Evolutionary conservation across 35 echinoderm and acorn worm genomes (phyloP), one percentile per base, ranked within the genome.

Genomic region (Apostichopus japonicus): DNA sequence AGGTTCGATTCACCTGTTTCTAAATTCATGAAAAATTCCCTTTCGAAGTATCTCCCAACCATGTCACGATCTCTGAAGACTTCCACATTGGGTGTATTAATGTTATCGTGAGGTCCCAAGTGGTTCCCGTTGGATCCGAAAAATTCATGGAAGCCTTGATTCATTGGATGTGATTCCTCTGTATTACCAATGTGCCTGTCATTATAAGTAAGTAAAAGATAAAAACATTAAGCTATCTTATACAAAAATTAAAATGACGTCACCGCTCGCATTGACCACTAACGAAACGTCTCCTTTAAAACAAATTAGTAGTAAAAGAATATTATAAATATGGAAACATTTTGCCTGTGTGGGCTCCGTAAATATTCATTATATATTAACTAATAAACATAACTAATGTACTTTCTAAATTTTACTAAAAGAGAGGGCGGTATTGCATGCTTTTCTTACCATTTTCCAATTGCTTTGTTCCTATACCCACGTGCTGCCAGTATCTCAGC

Each of bases 391-490:
- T 21, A 72, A 72, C 13, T 21, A 72, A 72, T 13, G 14, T 81
- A 24, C 79, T 52, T 24, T 80, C 13, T 15, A 81, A 23, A 19
- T 17, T 23, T 72, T 2, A 72, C 67, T 21, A 44, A 44, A 44
- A 3, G 2, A 44, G 33, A 44, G 33, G 33, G 33, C 33, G 33
- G 33, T 44, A 44, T 44, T 44, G 33, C 33, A 4, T 44, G 33
- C 33, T 44, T 44, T 44, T 44, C 58, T 67, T 58, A 72, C 86
- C 86, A 88, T 88, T 88, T 88, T n/a, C 86, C 86, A 23, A 88
- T 63, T 57, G 65, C 25, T 88, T 72, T 72, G 57, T 63, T 88
- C 27, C 58, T 72, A 15, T 88, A 88, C 6, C 65, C 86, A 24
- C 53, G 24, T 51, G 24, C 27, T 67, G 65, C 58, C 23, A 72